These are phyloP conservation scores for Setophaga petechia DNA, from an alignment of 2,113 vertebrate species.

Conservation along the genomic window DNA sequence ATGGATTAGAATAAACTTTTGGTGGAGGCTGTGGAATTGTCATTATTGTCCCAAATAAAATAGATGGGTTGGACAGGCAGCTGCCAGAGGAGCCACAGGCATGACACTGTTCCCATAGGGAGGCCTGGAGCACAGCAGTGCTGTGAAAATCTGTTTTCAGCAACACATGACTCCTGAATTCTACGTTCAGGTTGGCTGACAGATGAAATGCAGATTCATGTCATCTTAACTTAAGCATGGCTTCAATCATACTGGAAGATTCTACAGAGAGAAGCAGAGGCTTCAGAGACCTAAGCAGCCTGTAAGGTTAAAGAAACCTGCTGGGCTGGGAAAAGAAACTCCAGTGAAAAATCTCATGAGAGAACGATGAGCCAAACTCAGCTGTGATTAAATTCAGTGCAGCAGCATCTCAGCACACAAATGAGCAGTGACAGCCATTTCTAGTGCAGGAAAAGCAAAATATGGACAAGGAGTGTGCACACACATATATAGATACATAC, in stretches of 20 bases:
- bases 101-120: rapidly evolving
- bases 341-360: not conserved
- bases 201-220: not conserved
- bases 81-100: not conserved
- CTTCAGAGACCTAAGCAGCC: not conserved
- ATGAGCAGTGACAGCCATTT: not conserved
- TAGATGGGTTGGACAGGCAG: not conserved
- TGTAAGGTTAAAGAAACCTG: not conserved
- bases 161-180: not conserved
- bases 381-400: not conserved
- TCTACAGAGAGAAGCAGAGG: not conserved
- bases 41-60: not conserved
- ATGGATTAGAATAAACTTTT: not conserved
- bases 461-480: not conserved
- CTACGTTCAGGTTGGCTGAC: not conserved
- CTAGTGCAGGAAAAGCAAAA: not conserved
- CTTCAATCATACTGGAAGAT: not conserved
- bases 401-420: not conserved
- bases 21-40: not conserved
- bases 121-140: not conserved
- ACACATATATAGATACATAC: not conserved
- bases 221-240: not conserved
- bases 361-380: not conserved
- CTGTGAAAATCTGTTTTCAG: not conserved
- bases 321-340: not conserved